These are phyloP conservation scores for Lycia hirtaria DNA, from an alignment of 2,888 invertebrate genomes.

Conservation along the genomic window DNA sequence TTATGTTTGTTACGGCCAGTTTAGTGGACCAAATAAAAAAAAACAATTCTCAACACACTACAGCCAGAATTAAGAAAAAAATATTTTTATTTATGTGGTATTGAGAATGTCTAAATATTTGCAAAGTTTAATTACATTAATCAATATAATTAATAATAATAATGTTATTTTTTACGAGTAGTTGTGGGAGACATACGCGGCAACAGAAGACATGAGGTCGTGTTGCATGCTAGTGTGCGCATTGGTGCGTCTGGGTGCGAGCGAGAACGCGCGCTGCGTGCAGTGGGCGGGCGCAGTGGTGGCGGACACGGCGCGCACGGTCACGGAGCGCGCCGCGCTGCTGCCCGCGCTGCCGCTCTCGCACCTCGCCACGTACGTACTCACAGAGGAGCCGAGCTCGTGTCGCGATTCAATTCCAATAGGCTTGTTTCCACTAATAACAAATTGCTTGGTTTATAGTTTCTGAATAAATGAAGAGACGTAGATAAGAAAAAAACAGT, in stretches of 20 bases:
- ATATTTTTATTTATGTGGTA: too few relatives aligned
- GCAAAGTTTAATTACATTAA: too few relatives aligned
- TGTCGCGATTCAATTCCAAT: too few relatives aligned
- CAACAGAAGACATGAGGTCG: not conserved
- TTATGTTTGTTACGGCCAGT: too few relatives aligned
- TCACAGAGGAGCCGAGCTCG: not conserved
- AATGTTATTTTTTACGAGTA: not conserved
- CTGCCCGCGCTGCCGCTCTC: constrained; percentile 7
- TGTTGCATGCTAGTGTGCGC: not conserved
- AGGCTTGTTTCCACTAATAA: too few relatives aligned
- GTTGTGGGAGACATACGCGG: constrained; percentile 14
- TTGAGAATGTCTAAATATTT: not conserved
- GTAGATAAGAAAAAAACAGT: too few relatives aligned
- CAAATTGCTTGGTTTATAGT: too few relatives aligned
- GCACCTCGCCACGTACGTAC: not conserved
- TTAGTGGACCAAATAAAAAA: too few relatives aligned
- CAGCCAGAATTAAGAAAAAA: too few relatives aligned
- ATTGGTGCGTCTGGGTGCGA: constrained; percentile 9
- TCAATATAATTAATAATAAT: too few relatives aligned
- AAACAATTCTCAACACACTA: too few relatives aligned
- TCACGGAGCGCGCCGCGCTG: constrained; percentile 6
- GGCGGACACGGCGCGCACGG: not conserved
- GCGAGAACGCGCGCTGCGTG: constrained; percentile 3
- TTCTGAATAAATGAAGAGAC: too few relatives aligned
- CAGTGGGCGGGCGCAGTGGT: not conserved